A percentile compares a stretch with the other conserved stretches of the same genome.
Conservation (phyloP, 2,888 invertebrate species). For the Idaea aversata region DNA sequence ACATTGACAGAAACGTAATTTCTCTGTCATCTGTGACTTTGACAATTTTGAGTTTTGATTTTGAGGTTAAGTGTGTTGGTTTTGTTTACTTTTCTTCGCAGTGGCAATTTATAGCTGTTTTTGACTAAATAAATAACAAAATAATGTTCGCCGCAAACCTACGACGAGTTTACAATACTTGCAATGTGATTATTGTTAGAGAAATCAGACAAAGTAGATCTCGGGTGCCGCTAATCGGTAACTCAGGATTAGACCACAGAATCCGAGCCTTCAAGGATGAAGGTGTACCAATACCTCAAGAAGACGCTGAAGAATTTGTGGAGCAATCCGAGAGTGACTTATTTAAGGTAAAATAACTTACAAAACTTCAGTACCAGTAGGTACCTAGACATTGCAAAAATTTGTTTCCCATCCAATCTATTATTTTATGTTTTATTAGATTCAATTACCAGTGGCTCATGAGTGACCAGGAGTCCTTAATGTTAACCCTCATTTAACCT, state of each 20-base stretch:
- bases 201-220: constrained; percentile 48
- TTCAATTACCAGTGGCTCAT: too few relatives aligned
- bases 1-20: too few relatives aligned
- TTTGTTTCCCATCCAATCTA: not conserved
- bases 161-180: constrained; percentile 46
- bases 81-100: not conserved
- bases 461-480: too few relatives aligned
- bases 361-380: not conserved
- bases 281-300: constrained; percentile 49
- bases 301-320: constrained; percentile 61
- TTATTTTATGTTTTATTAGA: too few relatives aligned
- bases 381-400: not conserved
- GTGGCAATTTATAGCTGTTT: not conserved
- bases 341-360: constrained; percentile 44
- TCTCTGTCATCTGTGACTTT: not conserved
- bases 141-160: constrained; percentile 55
- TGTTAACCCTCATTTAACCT: too few relatives aligned
- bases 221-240: constrained; percentile 37
- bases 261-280: constrained; percentile 53
- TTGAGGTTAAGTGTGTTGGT: not conserved
- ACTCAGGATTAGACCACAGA: constrained; percentile 63
- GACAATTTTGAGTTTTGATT: not conserved
- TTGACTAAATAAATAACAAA: not conserved
- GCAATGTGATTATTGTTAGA: constrained; percentile 55
- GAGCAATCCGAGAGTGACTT: constrained; percentile 69